phyloP scores from a whole-genome alignment of 2,797 vertebrate species.

The Pseudotriccus pelzelni region DNA sequence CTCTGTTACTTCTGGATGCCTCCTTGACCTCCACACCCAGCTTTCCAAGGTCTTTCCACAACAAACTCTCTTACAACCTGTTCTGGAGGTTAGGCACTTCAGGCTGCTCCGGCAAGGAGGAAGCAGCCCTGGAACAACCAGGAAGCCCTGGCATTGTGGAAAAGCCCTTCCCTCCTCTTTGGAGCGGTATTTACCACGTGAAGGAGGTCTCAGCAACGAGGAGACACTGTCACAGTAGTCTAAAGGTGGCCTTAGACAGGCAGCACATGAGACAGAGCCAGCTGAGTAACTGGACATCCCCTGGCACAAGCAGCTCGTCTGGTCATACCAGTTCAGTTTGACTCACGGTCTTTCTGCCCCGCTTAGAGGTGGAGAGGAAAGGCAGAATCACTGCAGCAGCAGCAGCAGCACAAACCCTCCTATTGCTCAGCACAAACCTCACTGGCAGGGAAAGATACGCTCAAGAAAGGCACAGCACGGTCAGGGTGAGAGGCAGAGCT shows the following conservation, averaged over 20 bases:
- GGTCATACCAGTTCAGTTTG: conserved; percentile 56
- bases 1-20: neutral
- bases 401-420: neutral
- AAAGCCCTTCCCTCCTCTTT: neutral
- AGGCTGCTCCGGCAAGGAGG: neutral
- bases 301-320: conserved; percentile 3
- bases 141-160: rapidly evolving
- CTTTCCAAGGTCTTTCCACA: neutral
- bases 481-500: neutral
- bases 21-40: neutral
- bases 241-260: neutral
- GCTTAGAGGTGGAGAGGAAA: neutral
- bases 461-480: neutral
- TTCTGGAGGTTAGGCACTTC: neutral
- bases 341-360: neutral
- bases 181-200: neutral
- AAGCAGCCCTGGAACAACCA: neutral
- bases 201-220: neutral
- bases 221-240: neutral
- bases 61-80: neutral
- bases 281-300: conserved; percentile 39
- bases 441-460: neutral
- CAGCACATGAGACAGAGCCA: neutral
- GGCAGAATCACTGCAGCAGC: neutral
- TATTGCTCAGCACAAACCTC: neutral